Evolutionary conservation across 2,113 vertebrate genomes (phyloP).

Genomic region (Hyperopisus bebe): DNA sequence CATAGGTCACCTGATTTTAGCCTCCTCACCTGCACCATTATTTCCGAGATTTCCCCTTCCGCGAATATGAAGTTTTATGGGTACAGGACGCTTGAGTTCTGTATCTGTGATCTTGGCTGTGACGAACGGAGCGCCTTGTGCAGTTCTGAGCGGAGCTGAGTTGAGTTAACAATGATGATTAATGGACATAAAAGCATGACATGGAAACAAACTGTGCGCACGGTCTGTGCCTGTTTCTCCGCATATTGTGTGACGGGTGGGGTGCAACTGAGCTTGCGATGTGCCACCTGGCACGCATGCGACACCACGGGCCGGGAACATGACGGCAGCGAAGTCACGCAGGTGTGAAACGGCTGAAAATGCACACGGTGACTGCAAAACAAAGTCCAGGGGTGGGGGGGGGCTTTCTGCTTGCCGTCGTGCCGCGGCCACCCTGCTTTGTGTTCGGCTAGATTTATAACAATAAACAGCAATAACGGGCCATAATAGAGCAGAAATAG

Average conservation of each 20-base stretch:
- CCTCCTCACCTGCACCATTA: neutral
- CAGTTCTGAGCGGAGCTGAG: neutral
- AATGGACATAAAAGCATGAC: conserved; percentile 4
- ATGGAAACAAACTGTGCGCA: neutral
- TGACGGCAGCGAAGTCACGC: neutral
- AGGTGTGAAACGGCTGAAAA: neutral
- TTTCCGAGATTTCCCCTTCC: neutral
- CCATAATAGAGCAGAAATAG: neutral
- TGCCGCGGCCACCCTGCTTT: neutral
- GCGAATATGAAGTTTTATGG: neutral
- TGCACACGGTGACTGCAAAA: neutral
- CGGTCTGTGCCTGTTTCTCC: conserved; percentile 16
- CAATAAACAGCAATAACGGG: neutral
- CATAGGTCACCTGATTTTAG: neutral
- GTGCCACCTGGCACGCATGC: neutral
- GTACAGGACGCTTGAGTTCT: neutral
- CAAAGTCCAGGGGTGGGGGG: neutral
- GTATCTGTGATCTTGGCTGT: neutral
- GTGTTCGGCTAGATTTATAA: neutral
- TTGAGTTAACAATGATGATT: conserved; percentile 15
- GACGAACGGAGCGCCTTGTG: neutral
- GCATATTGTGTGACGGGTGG: neutral
- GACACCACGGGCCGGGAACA: neutral
- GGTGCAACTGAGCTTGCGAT: neutral
- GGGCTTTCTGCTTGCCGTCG: neutral